Percentiles rank a stretch among this genome's conserved stretches.
Conservation (phyloP, 30 jellyfish, hydroid and myxozoan species). For the Sanderia malayensis region DNA sequence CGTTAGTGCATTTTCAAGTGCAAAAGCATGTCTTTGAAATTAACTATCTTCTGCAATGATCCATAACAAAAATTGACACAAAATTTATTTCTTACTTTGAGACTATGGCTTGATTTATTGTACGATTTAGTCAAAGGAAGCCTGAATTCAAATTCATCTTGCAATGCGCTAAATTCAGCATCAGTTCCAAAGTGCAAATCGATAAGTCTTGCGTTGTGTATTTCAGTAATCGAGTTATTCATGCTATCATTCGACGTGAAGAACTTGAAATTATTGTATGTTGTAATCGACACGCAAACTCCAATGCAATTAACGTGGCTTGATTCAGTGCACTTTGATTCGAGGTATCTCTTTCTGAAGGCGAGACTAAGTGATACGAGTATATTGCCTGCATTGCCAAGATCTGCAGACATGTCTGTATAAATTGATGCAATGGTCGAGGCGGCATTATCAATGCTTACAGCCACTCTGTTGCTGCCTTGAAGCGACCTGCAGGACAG, state of each 20-base stretch:
- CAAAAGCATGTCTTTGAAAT: too few species aligned
- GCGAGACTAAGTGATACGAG: slow-evolving; percentile 14
- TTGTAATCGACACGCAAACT: slow-evolving; percentile 20
- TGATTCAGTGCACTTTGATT: slow-evolving; percentile 10
- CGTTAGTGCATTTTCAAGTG: too few species aligned
- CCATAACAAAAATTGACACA: too few species aligned
- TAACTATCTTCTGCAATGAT: too few species aligned
- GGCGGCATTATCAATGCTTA: background rate
- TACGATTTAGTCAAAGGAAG: slow-evolving; percentile 26
- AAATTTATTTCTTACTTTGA: slow-evolving; percentile 36
- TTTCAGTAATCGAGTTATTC: slow-evolving; percentile 9
- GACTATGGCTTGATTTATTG: background rate
- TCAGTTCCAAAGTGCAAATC: slow-evolving; percentile 9
- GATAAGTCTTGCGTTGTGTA: slow-evolving; percentile 10
- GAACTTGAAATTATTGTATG: slow-evolving; percentile 18
- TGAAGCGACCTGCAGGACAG: slow-evolving; percentile 24
- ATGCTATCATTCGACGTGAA: background rate
- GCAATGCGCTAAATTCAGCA: background rate
- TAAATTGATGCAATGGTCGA: background rate
- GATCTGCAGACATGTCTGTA: background rate
- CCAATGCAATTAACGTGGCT: slow-evolving; percentile 29
- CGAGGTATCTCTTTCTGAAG: slow-evolving; percentile 9
- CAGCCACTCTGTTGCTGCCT: background rate
- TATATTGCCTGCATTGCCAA: slow-evolving; percentile 5
- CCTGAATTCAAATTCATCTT: slow-evolving; percentile 19